These are phyloP conservation scores for Drosophila ambigua DNA, from an alignment of 1,140 invertebrate genomes.

Conservation along the genomic window DNA sequence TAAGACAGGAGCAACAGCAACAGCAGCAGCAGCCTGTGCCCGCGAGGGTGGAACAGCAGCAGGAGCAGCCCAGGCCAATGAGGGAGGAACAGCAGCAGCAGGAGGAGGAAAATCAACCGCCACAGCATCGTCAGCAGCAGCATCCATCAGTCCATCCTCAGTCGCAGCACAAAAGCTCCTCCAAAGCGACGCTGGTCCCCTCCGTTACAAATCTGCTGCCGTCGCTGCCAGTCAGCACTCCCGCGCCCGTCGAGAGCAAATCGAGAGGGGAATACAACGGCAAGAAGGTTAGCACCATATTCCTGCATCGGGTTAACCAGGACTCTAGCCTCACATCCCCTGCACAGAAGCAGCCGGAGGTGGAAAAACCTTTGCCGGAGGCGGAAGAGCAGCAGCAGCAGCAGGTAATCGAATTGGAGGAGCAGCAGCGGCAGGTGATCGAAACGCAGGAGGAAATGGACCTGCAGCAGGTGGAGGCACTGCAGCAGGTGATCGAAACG, in stretches of 20 bases:
- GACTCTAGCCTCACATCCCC: slow-evolving; percentile 45
- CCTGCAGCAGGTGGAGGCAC: not conserved
- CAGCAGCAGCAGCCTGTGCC: no score
- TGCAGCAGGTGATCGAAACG: slow-evolving; percentile 8
- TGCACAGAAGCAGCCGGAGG: slow-evolving; percentile 10
- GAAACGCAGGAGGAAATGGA: slow-evolving; percentile 17
- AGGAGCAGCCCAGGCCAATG: no score
- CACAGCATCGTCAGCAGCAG: slow-evolving; percentile 1
- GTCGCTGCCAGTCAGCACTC: slow-evolving; percentile 8
- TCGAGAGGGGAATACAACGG: slow-evolving; percentile 58
- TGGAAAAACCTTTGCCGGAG: no score
- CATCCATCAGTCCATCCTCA: not conserved
- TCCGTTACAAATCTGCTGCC: slow-evolving; percentile 25
- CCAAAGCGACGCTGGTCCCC: slow-evolving; percentile 27
- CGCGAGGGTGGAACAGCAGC: no score
- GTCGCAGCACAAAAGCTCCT: not conserved
- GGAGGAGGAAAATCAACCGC: not conserved
- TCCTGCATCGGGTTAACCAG: slow-evolving; percentile 66
- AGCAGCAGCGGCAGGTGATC: not conserved
- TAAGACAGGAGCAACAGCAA: no score
- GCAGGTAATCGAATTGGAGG: not conserved
- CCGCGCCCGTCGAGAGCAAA: slow-evolving; percentile 33
- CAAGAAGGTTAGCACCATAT: slow-evolving; percentile 67
- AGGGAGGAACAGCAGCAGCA: not conserved
- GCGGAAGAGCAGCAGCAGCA: not conserved